Percentiles rank a stretch among this genome's conserved stretches.
Conservation (phyloP, 2,888 invertebrate genomes). For the Villa cingulata region DNA sequence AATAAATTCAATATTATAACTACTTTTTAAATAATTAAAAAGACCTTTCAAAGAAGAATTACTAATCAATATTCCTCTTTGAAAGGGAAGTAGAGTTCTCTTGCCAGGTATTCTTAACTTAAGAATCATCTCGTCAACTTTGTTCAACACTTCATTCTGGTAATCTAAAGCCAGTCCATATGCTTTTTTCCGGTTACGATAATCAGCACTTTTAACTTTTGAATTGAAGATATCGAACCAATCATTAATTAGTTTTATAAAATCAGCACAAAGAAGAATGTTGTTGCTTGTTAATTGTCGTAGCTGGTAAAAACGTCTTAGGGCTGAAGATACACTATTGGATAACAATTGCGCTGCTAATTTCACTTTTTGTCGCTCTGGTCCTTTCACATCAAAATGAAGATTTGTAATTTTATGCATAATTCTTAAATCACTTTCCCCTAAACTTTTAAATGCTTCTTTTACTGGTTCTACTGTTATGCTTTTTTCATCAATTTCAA, state of each 20-base stretch:
- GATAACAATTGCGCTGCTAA: conserved; percentile 18
- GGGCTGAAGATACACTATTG: conserved; percentile 14
- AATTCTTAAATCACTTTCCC: no score
- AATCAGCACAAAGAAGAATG: conserved; percentile 14
- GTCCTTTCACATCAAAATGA: no score
- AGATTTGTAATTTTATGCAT: no score
- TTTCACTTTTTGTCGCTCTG: background rate
- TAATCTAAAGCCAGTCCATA: background rate
- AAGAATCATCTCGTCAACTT: background rate
- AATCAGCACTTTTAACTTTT: background rate
- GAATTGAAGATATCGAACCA: conserved; percentile 15
- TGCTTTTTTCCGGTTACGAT: background rate
- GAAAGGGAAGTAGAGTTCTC: background rate
- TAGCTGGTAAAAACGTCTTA: conserved; percentile 12
- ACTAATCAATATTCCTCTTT: background rate
- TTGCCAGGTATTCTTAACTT: background rate
- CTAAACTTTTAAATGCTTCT: no score
- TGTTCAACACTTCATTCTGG: background rate
- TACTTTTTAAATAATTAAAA: no score
- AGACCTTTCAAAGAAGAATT: no score
- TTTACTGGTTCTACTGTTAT: no score
- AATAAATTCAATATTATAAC: no score
- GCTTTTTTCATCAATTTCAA: no score
- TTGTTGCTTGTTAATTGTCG: conserved; percentile 10
- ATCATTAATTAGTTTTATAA: conserved; percentile 15